phyloP scores from a whole-genome alignment of 2,888 invertebrate genomes.

The Lycaena phlaeas region DNA sequence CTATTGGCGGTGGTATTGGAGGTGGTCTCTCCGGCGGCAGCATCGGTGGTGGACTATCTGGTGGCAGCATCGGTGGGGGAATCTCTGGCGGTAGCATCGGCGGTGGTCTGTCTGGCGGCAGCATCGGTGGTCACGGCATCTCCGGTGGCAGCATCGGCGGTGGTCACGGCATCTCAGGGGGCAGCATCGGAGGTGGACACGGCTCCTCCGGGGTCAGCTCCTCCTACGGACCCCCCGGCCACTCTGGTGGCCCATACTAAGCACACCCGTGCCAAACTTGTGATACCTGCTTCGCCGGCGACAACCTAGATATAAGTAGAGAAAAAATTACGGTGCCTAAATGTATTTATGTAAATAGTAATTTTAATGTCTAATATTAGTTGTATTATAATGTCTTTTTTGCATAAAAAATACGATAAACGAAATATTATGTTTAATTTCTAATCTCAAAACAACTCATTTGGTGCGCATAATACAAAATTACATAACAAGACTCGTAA shows the following conservation, averaged over 20 bases:
- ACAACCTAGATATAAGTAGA: constrained; percentile 66
- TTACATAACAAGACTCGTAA: no score
- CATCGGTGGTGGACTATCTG: constrained; percentile 28
- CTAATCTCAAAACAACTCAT: neutral
- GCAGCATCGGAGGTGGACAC: constrained; percentile 28
- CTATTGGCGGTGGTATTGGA: constrained; percentile 30
- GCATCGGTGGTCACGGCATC: constrained; percentile 30
- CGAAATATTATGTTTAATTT: constrained; percentile 19
- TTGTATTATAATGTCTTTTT: constrained; percentile 67
- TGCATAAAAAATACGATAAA: constrained; percentile 65
- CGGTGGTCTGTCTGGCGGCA: constrained; percentile 32
- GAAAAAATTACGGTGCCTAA: constrained; percentile 73
- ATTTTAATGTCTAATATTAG: constrained; percentile 69
- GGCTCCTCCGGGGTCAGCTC: constrained; percentile 62
- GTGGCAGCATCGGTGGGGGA: constrained; percentile 32
- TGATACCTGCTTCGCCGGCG: constrained; percentile 70
- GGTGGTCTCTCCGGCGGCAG: constrained; percentile 31
- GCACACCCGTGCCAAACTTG: constrained; percentile 47
- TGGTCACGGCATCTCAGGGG: constrained; percentile 31
- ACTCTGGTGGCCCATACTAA: constrained; percentile 77
- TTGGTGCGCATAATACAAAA: neutral
- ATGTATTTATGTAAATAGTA: constrained; percentile 75
- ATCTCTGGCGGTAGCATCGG: constrained; percentile 26
- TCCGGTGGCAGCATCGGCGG: constrained; percentile 33
- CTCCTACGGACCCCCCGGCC: constrained; percentile 77